A percentile compares a stretch with the other conserved stretches of the same genome.
phyloP scores from a whole-genome alignment of 2,113 vertebrate genomes.

The Pantherophis guttatus region DNA sequence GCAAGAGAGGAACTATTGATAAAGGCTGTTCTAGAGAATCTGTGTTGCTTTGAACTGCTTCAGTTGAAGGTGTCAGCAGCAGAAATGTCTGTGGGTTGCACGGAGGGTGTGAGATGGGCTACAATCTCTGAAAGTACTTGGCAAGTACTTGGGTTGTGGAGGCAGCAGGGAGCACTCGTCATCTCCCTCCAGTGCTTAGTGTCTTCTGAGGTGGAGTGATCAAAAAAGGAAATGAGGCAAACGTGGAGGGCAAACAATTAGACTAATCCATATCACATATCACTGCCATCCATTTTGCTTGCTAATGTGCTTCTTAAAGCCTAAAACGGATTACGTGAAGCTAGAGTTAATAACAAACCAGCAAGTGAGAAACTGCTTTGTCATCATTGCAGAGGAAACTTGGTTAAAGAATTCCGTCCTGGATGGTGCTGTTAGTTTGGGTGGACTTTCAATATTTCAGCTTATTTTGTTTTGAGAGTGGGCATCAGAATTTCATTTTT shows the following conservation, averaged over 20 bases:
- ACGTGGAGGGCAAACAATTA: background rate
- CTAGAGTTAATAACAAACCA: background rate
- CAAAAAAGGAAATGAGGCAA: background rate
- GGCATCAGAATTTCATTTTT: background rate
- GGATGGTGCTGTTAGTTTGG: background rate
- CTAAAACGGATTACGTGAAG: background rate
- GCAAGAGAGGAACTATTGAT: background rate
- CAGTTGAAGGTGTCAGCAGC: background rate
- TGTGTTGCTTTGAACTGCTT: background rate
- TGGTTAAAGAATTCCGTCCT: background rate
- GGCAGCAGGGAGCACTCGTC: background rate
- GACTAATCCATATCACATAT: background rate
- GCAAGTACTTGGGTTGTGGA: background rate
- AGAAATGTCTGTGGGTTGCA: background rate
- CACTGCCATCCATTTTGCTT: background rate
- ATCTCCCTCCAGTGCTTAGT: background rate
- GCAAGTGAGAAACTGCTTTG: background rate
- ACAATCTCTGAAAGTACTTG: background rate
- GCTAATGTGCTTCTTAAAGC: background rate
- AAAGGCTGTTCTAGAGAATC: background rate
- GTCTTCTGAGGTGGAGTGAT: background rate
- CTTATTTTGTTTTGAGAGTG: background rate
- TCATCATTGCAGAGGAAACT: background rate
- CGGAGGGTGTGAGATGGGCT: background rate
- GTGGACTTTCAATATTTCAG: background rate